Conservation (phyloP, 2,113 vertebrate genomes). For the Saccopteryx bilineata region DNA sequence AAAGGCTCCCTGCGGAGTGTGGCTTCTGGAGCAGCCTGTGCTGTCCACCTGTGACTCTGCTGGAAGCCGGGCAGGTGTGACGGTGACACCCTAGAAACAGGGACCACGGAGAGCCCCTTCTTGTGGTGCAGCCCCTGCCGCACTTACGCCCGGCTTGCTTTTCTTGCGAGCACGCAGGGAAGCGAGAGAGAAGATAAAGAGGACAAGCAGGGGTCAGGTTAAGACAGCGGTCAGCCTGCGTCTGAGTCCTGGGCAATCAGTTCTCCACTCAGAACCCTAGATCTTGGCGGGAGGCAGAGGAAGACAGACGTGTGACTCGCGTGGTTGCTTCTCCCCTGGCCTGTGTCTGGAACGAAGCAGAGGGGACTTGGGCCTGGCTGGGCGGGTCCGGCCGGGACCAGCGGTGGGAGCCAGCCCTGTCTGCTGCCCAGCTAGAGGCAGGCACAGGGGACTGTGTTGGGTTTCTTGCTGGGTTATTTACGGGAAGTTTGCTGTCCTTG, state of each 20-base stretch:
- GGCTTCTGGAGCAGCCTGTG: background rate
- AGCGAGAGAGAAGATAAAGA: accelerated
- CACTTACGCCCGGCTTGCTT: background rate
- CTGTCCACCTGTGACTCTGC: background rate
- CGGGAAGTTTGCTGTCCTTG: background rate
- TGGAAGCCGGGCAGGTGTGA: background rate
- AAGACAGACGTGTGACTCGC: background rate
- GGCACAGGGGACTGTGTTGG: background rate
- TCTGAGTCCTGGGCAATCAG: background rate
- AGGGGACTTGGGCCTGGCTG: background rate
- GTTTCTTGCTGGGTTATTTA: background rate
- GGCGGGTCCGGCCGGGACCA: background rate
- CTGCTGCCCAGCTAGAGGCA: background rate
- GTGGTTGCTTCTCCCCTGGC: background rate
- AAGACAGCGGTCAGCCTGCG: too few relatives aligned
- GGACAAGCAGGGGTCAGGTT: accelerated
- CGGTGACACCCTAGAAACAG: background rate
- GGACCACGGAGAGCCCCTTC: background rate
- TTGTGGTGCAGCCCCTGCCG: accelerated
- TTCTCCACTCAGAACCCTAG: background rate
- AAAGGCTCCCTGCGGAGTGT: background rate
- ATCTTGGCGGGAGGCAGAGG: background rate
- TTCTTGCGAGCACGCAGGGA: background rate
- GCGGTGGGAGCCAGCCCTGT: background rate
- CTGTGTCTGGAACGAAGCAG: background rate